Percentiles rank a stretch among this genome's conserved stretches.
These are phyloP conservation scores for Acronicta psi DNA, from an alignment of 2,888 invertebrate genomes.

Conservation along the genomic window DNA sequence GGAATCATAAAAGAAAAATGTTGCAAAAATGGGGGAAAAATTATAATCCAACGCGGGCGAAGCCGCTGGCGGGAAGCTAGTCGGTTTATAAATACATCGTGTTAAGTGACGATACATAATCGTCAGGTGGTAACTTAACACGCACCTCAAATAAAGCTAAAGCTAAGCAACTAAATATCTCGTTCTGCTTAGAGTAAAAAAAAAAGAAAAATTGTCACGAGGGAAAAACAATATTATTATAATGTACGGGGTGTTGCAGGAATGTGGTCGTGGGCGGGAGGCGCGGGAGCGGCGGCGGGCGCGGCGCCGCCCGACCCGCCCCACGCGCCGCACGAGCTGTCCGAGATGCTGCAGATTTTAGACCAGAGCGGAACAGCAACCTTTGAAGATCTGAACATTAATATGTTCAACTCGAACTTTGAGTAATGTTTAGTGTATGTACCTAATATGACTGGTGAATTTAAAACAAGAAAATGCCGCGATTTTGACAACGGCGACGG, in stretches of 20 bases:
- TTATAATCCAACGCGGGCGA: too few species aligned
- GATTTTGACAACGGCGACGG: conserved; percentile 10
- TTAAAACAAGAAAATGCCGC: conserved; percentile 14
- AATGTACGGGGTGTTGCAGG: conserved; percentile 74
- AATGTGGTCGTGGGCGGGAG: conserved; percentile 94
- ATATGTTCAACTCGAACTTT: conserved; percentile 95
- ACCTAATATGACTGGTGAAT: conserved; percentile 37
- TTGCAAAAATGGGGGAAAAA: too few species aligned
- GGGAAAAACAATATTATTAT: not conserved
- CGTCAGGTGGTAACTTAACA: too few species aligned
- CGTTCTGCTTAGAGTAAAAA: too few species aligned
- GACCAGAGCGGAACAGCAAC: conserved; percentile 95
- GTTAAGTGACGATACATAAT: too few species aligned
- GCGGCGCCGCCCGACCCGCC: conserved; percentile 66
- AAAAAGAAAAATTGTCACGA: not conserved
- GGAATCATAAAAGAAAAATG: too few species aligned
- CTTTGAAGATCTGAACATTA: conserved; percentile 96
- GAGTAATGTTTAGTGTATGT: conserved; percentile 68
- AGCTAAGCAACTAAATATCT: too few species aligned
- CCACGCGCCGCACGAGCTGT: conserved; percentile 92
- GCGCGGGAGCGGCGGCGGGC: conserved; percentile 85
- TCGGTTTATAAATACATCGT: too few species aligned
- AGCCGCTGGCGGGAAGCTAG: too few species aligned
- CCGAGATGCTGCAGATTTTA: conserved; percentile 97
- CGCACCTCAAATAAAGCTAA: too few species aligned